A percentile compares a stretch with the other conserved stretches of the same genome.
phyloP scores from a whole-genome alignment of 2,113 vertebrate species.

The Tinamus guttatus region DNA sequence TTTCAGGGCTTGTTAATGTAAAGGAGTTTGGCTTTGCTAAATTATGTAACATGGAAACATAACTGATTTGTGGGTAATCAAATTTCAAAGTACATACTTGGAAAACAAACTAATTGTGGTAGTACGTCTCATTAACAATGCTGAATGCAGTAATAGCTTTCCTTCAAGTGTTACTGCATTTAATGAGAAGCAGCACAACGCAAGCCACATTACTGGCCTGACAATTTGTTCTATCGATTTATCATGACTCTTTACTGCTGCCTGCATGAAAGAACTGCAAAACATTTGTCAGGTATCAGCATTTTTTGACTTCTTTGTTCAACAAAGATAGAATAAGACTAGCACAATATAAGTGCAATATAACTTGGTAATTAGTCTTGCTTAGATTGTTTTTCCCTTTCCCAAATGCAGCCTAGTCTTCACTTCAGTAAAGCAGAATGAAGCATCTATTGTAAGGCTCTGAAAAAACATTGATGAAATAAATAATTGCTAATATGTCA shows the following conservation, averaged over 20 bases:
- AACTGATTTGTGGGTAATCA: background rate
- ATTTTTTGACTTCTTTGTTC: slow-evolving; percentile 28
- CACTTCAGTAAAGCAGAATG: background rate
- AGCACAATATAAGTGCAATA: background rate
- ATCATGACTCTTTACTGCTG: slow-evolving; percentile 58
- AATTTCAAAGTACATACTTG: slow-evolving; percentile 57
- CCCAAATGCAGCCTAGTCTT: background rate
- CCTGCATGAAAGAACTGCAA: slow-evolving; percentile 58
- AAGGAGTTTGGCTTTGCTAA: background rate
- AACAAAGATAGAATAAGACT: background rate
- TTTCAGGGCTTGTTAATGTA: background rate
- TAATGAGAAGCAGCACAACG: slow-evolving; percentile 76
- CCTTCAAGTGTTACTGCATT: slow-evolving; percentile 66
- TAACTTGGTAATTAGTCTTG: background rate
- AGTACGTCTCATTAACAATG: slow-evolving; percentile 72
- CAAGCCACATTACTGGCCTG: slow-evolving; percentile 60
- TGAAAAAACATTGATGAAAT: background rate
- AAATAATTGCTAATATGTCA: background rate
- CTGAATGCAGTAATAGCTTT: slow-evolving; percentile 68
- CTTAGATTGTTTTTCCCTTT: background rate
- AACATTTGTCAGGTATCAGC: slow-evolving; percentile 56
- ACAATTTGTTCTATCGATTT: slow-evolving; percentile 79
- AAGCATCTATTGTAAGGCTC: background rate
- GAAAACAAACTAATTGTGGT: slow-evolving; percentile 72
- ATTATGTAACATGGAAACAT: slow-evolving; percentile 13